These are phyloP conservation scores for Phoebastria nigripes DNA, from an alignment of 2,797 vertebrate genomes.

Conservation along the genomic window DNA sequence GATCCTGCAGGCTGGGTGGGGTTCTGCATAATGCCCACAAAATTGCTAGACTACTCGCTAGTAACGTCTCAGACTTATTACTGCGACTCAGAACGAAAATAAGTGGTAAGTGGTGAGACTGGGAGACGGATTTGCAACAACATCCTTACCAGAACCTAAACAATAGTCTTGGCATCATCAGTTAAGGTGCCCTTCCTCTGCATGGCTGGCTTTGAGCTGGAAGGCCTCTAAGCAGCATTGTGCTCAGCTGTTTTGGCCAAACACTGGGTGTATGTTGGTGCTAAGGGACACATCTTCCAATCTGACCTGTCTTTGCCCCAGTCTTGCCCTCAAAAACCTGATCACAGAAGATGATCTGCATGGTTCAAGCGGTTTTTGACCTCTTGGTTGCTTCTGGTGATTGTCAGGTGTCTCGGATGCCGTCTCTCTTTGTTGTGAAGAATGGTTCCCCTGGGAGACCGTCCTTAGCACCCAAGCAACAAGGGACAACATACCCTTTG, in stretches of 20 bases:
- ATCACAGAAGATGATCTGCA: not conserved
- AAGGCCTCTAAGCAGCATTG: not conserved
- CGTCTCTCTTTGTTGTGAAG: not conserved
- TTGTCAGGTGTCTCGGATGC: not conserved
- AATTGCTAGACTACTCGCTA: slow-evolving; percentile 21
- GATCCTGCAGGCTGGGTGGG: slow-evolving; percentile 10
- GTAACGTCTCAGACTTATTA: not conserved
- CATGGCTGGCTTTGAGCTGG: not conserved
- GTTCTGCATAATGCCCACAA: not conserved
- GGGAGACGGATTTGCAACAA: not conserved
- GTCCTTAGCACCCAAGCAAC: not conserved
- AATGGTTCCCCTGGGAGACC: not conserved
- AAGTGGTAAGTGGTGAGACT: slow-evolving; percentile 25
- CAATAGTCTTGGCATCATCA: slow-evolving; percentile 19
- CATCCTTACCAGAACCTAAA: slow-evolving; percentile 55
- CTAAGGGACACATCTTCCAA: not conserved
- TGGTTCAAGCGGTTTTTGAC: not conserved
- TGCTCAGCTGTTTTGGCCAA: not conserved
- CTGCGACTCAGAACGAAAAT: slow-evolving; percentile 42
- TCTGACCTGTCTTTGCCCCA: not conserved
- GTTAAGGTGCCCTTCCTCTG: not conserved
- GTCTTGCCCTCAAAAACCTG: not conserved
- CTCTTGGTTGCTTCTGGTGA: not conserved
- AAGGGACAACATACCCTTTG: not conserved
- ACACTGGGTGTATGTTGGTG: not conserved